Evolutionary conservation across 2,888 invertebrate genomes (phyloP).

Genomic region (Chrysolina haemoptera): DNA sequence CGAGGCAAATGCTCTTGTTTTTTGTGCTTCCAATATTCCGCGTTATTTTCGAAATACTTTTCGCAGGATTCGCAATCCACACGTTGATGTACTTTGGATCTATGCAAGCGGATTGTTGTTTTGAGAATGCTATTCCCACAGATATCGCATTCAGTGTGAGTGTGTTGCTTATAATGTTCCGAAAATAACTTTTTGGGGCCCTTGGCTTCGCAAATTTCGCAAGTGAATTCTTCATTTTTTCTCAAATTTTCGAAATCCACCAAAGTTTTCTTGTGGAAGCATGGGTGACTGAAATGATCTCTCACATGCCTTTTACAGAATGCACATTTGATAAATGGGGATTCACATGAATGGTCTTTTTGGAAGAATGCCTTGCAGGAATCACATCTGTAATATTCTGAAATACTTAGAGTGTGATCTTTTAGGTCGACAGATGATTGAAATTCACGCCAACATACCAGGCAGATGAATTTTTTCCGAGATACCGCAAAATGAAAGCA

Average conservation of each 20-base stretch:
- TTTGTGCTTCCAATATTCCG: conserved; percentile 37
- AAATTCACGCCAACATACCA: background rate
- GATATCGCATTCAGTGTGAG: conserved; percentile 66
- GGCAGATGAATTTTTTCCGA: background rate
- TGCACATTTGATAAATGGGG: conserved; percentile 15
- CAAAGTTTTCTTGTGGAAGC: conserved; percentile 23
- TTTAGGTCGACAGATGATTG: background rate
- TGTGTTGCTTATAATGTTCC: conserved; percentile 44
- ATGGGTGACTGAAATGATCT: conserved; percentile 19
- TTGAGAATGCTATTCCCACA: conserved; percentile 70
- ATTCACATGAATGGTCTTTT: conserved; percentile 13
- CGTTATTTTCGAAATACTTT: conserved; percentile 50
- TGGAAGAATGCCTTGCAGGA: conserved; percentile 8
- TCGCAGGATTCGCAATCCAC: background rate
- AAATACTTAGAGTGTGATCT: background rate
- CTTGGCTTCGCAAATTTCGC: background rate
- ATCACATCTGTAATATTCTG: conserved; percentile 18
- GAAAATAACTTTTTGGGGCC: background rate
- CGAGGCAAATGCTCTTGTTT: conserved; percentile 48
- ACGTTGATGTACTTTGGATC: background rate
- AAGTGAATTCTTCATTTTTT: background rate
- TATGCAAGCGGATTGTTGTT: background rate
- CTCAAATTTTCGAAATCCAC: conserved; percentile 21
- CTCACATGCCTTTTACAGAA: conserved; percentile 23
- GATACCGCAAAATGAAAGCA: background rate